A percentile compares a stretch with the other conserved stretches of the same genome.
These are phyloP conservation scores for Neopelma chrysocephalum DNA, from an alignment of 2,797 vertebrate species.

Conservation along the genomic window DNA sequence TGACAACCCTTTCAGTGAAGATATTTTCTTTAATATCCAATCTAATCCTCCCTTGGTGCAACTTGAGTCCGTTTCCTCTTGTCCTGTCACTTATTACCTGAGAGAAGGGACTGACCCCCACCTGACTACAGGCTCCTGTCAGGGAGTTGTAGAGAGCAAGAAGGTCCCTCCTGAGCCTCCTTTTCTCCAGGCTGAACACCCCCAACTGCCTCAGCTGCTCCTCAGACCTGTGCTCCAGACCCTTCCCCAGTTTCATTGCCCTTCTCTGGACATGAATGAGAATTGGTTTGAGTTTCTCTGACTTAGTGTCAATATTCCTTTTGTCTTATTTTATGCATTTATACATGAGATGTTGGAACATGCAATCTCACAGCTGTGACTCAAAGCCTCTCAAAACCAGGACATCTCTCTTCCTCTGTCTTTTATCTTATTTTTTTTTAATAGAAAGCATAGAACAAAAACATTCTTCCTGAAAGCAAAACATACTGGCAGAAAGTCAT, in stretches of 20 bases:
- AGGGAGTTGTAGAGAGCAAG: not conserved
- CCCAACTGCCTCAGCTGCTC: not conserved
- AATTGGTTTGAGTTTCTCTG: not conserved
- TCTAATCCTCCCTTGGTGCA: not conserved
- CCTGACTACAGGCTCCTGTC: accelerated
- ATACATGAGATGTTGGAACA: not conserved
- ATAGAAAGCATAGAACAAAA: not conserved
- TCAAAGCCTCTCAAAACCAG: not conserved
- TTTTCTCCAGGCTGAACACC: not conserved
- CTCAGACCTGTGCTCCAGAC: not conserved
- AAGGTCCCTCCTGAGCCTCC: not conserved
- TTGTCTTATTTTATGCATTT: not conserved
- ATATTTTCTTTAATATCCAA: not conserved
- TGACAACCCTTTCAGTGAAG: not conserved
- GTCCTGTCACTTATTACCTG: not conserved
- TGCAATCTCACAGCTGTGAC: not conserved
- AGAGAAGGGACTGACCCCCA: accelerated
- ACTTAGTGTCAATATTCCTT: not conserved
- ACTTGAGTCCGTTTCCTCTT: not conserved
- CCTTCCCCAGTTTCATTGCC: accelerated
- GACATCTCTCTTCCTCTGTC: not conserved
- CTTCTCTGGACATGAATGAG: not conserved
- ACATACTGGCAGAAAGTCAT: not conserved
- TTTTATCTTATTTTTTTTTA: not conserved
- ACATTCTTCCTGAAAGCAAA: not conserved